phyloP scores from a whole-genome alignment of 2,888 invertebrate species.

The Octodonta nipae region DNA sequence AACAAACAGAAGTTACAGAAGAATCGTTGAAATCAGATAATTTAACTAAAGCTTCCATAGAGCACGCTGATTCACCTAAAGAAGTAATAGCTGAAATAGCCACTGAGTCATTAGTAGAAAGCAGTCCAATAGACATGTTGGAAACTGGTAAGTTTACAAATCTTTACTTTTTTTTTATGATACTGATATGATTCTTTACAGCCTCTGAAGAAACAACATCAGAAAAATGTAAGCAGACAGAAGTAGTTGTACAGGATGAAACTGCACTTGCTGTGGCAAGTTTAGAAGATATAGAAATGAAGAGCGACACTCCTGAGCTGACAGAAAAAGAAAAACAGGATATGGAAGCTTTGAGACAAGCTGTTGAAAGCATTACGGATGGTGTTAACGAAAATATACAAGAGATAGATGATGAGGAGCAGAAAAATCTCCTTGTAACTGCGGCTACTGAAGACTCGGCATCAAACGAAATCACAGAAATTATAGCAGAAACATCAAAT shows the following conservation, averaged over 20 bases:
- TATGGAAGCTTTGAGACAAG: constrained; percentile 20
- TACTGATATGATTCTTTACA: no score
- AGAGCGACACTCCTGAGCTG: constrained; percentile 9
- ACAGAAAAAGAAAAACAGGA: constrained; percentile 18
- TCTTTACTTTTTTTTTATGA: no score
- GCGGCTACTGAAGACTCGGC: neutral
- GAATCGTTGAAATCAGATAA: no score
- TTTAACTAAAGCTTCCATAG: no score
- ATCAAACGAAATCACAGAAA: no score
- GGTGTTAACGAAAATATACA: neutral
- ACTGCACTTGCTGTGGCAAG: constrained; percentile 18
- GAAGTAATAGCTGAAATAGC: no score
- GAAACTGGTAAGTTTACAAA: no score
- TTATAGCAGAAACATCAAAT: neutral
- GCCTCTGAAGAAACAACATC: no score
- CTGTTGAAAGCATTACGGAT: constrained; percentile 21
- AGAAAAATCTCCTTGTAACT: neutral
- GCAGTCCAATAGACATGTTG: no score
- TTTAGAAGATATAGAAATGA: constrained; percentile 15
- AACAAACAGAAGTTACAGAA: no score
- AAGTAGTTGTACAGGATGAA: constrained; percentile 14
- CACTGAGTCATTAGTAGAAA: no score
- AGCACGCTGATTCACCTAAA: no score
- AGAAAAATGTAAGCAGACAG: constrained; percentile 8
- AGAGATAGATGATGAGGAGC: constrained; percentile 1